Evolutionary conservation across 2,888 invertebrate genomes (phyloP).

Genomic region (Leptura quadrifasciata): DNA sequence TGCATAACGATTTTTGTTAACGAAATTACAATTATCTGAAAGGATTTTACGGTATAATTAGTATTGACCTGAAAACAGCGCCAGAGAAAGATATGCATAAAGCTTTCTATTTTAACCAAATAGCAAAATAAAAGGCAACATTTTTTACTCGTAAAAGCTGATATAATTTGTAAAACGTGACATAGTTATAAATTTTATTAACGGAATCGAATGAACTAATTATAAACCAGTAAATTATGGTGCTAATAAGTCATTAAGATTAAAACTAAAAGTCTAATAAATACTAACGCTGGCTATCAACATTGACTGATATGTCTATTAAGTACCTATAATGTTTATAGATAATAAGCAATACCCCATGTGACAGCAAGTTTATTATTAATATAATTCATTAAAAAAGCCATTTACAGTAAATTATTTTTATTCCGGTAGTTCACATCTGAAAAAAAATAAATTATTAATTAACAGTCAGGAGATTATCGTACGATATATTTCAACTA

Average conservation of each 20-base stretch:
- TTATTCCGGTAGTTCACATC: background rate
- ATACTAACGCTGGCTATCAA: constrained; percentile 1
- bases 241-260: constrained; percentile 5
- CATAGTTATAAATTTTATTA: background rate
- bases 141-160: background rate
- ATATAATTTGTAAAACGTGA: background rate
- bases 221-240: constrained; percentile 2
- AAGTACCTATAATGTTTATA: background rate
- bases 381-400: constrained; percentile 24
- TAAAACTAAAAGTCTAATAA: background rate
- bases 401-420: constrained; percentile 12
- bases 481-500: constrained; percentile 31
- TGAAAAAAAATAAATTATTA: constrained; percentile 10
- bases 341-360: constrained; percentile 12
- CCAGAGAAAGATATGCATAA: constrained; percentile 10
- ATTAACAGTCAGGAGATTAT: constrained; percentile 29
- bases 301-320: background rate
- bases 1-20: background rate
- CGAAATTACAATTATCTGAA: background rate
- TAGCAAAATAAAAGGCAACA: background rate
- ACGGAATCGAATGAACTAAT: background rate
- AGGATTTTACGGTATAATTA: constrained; percentile 15
- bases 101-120: constrained; percentile 6
- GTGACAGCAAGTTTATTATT: constrained; percentile 23
- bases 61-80: constrained; percentile 4